Base-by-base conservation (phyloP, 2,888 invertebrate species). In the Drosophila suboccidentalis region DNA sequence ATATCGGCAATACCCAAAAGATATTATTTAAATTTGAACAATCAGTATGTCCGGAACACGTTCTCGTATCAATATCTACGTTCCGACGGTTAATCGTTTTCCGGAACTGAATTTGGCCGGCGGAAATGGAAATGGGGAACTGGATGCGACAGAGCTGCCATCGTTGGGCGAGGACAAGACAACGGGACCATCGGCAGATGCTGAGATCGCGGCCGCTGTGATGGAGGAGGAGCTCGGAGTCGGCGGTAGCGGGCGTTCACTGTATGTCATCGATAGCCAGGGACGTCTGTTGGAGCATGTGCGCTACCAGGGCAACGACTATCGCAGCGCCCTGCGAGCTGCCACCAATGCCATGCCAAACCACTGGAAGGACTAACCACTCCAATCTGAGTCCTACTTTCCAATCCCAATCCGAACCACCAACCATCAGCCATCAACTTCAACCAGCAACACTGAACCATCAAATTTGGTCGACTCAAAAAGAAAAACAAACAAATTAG, bases 241-340 rank as follows among this genome's bases (percentile, higher is more conserved):
- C 10, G 53, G 32, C 46, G 78, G 76, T 53, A 64, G 32, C 54
- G 73, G 57, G 26, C 65, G 54, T 9, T 83, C 70, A 4, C 51
- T 82, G 8, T 77, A 65, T 34, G 49, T 82, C n/a, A 54, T 73
- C 32, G 71, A 83, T 29, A 53, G 53, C 38, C 44, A 71, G 5
- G 78, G 84, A 0, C 47, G 50, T 0, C 2, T 86, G 11, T 34
- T 82, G 78, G 78, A 86, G 53, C 83, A 77, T 50, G 47, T 82
- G 17, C 70, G 75, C 4, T 86, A 72, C 50, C 64, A 69, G 44
- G 82, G 87, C 29, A 49, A 32, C 26, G 85, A 82, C 47, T 80
- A 86, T 44, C 87, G 82, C 11, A 9, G 19, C 11, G 82, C 81
- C 1, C 65, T 82, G 5, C 67, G 68, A 4, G 54, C 71, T 29